phyloP scores from a whole-genome alignment of 2,888 invertebrate genomes.

The Cremastinae sp. region DNA sequence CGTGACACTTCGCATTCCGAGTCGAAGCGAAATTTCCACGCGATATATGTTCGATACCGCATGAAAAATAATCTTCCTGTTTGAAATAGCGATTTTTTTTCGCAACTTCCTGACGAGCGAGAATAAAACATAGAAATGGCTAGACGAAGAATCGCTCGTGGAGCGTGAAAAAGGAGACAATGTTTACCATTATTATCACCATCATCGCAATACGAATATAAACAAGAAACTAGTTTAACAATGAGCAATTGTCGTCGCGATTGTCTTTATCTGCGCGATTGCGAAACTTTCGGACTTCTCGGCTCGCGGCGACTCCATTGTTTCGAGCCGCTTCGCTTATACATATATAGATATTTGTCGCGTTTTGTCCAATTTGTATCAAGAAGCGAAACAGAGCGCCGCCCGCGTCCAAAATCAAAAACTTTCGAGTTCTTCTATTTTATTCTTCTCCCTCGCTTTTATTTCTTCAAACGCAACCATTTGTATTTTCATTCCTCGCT shows the following conservation, averaged over 20 bases:
- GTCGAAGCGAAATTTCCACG: too few species aligned
- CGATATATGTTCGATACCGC: too few species aligned
- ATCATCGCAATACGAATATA: neutral
- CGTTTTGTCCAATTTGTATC: conserved; percentile 3
- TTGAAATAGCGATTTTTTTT: too few species aligned
- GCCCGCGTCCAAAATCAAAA: too few species aligned
- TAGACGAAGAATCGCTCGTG: conserved; percentile 24
- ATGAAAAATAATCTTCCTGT: too few species aligned
- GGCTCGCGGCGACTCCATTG: conserved; percentile 47
- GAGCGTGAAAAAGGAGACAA: conserved; percentile 26
- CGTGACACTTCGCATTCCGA: too few species aligned
- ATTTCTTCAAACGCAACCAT: too few species aligned
- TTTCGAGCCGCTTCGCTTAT: conserved; percentile 34
- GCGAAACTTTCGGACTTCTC: conserved; percentile 54
- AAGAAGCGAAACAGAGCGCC: too few species aligned
- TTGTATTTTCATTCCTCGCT: neutral
- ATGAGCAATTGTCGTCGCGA: conserved; percentile 42
- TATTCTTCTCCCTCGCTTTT: too few species aligned
- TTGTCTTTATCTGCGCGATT: conserved; percentile 8
- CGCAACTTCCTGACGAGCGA: neutral
- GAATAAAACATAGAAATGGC: conserved; percentile 22
- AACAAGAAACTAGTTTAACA: conserved; percentile 12
- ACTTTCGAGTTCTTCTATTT: too few species aligned
- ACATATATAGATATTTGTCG: conserved; percentile 45
- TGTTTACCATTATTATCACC: conserved; percentile 31